A percentile compares a stretch with the other conserved stretches of the same genome.
These are phyloP conservation scores for Panagrolaimus sp. DNA, from an alignment of 1,140 invertebrate genomes.

Conservation along the genomic window DNA sequence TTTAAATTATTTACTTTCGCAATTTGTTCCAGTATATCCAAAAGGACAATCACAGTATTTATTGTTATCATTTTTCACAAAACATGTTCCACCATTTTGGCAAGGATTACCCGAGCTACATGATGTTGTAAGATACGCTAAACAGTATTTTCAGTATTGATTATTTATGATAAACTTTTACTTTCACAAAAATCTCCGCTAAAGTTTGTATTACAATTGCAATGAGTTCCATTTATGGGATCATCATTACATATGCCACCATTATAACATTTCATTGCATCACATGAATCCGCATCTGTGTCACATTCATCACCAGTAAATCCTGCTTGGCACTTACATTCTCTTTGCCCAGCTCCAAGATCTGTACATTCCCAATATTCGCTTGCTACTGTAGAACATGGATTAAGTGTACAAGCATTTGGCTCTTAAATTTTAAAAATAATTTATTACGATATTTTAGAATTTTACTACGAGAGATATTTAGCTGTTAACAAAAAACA, in stretches of 20 bases:
- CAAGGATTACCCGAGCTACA: background rate
- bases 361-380: background rate
- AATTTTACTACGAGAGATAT: no score
- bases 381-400: background rate
- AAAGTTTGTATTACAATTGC: background rate
- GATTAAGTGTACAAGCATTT: background rate
- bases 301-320: background rate
- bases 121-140: background rate
- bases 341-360: background rate
- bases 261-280: background rate
- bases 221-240: background rate
- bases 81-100: slow-evolving; percentile 1
- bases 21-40: slow-evolving; percentile 8
- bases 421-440: background rate
- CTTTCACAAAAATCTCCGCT: background rate
- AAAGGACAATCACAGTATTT: background rate
- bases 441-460: no score
- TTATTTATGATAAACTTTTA: background rate
- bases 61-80: background rate
- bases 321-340: background rate
- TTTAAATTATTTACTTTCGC: background rate
- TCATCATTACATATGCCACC: background rate
- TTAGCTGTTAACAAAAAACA: no score
- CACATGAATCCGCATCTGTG: background rate
- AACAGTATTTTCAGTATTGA: background rate